Evolutionary conservation across 2,797 vertebrate species (phyloP), one percentile per base, ranked within the genome.

Genomic region (Ptychobarbus kaznakovi): DNA sequence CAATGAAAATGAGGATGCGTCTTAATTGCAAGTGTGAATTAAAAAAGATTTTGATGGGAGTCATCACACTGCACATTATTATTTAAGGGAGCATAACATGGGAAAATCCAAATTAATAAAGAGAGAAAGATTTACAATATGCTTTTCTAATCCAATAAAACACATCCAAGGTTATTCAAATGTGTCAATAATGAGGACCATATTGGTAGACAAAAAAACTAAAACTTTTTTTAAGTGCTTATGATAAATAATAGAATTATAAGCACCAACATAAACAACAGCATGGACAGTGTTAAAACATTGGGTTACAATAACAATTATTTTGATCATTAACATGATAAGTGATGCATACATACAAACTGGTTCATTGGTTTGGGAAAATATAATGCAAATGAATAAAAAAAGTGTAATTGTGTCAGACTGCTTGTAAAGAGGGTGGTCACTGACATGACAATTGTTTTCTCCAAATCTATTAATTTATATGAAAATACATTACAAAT

Each of bases 21-120:
- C 46, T 86, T 86, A 91, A 85, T 70, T 79, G 85, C n/a, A 32
- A 81, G 74, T 46, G 80, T 72, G 83, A 83, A 72, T 76, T 86
- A 42, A 0, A 51, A 18, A 75, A 58, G 86, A 20, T 65, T 75
- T 49, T 7, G 56, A 63, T 49, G 20, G 20, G 28, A 42, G 70
- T 61, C 42, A 28, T 32, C 10, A 20, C 44, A 32, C 40, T 18
- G 28, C 18, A 12, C 40, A 20, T 9, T 72, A 44, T 44, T 42
- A 44, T 73, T 61, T 10, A 61, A 61, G 25, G n/a, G 35, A 44
- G 3, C 22, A n/a, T 77, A 61, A 22, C 1, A 22, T 12, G 38
- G 68, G 6, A 32, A 18, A 16, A 66, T 66, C 13, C 42, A 40
- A 12, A 40, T 58, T 38, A 78, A 61, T 61, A 42, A 16, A 25